Evolutionary conservation across 2,888 invertebrate genomes (phyloP).

Genomic region (Tortricodes alternella): DNA sequence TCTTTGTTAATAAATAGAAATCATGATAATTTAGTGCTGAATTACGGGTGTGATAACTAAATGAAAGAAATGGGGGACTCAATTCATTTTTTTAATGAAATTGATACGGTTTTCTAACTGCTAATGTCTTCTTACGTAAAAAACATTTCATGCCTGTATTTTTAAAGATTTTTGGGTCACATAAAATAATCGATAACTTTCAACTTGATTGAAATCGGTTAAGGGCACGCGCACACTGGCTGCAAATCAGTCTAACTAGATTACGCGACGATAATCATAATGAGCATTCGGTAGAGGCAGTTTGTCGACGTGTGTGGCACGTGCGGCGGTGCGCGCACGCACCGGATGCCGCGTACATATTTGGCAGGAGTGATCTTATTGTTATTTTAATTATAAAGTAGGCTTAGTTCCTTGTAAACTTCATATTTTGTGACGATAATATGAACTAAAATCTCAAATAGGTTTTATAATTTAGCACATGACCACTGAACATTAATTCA

Average conservation of each 20-base stretch:
- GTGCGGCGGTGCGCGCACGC: slow-evolving; percentile 51
- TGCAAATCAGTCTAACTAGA: slow-evolving; percentile 59
- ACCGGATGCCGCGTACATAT: slow-evolving; percentile 33
- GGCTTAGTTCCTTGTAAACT: too few species aligned
- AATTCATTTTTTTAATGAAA: not conserved
- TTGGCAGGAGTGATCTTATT: slow-evolving; percentile 21
- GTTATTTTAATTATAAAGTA: not conserved
- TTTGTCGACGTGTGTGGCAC: slow-evolving; percentile 71
- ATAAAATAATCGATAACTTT: too few species aligned
- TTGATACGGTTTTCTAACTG: not conserved
- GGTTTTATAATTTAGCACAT: too few species aligned
- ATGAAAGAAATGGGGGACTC: slow-evolving; percentile 4
- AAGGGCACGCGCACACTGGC: slow-evolving; percentile 46
- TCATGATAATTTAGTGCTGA: slow-evolving; percentile 57
- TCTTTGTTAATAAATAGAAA: slow-evolving; percentile 69
- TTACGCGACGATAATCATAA: slow-evolving; percentile 66
- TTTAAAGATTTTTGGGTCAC: too few species aligned
- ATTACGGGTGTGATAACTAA: slow-evolving; percentile 23
- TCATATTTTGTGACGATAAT: too few species aligned
- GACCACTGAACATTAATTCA: too few species aligned
- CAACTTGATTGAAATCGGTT: slow-evolving; percentile 33
- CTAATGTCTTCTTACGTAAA: too few species aligned
- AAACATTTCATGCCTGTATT: too few species aligned
- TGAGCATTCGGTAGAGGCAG: slow-evolving; percentile 62
- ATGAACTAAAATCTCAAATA: too few species aligned